phyloP scores from a whole-genome alignment of 2,888 invertebrate genomes.

The Melanostoma mellinum region DNA sequence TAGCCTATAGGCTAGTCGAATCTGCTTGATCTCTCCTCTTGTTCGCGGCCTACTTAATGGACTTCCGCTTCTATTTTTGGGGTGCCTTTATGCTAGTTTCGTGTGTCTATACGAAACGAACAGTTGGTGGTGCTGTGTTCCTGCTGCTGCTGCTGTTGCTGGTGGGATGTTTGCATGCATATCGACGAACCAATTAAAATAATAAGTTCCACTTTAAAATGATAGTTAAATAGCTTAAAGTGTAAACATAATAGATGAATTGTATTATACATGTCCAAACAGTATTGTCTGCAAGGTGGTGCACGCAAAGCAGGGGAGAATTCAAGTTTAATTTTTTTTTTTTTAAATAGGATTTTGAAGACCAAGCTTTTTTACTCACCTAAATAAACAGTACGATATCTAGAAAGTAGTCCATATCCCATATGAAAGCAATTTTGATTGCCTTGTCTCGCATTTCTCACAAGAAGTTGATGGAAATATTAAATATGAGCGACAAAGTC shows the following conservation, averaged over 20 bases:
- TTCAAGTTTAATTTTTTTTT: no score
- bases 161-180: slow-evolving; percentile 32
- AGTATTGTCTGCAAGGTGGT: no score
- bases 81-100: slow-evolving; percentile 3
- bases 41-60: slow-evolving; percentile 47
- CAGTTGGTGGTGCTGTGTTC: no score
- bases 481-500: no score
- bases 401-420: no score
- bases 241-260: background rate
- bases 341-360: no score
- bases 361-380: no score
- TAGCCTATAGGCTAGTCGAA: background rate
- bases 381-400: no score
- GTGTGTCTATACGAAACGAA: background rate
- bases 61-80: slow-evolving; percentile 67
- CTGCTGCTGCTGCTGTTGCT: background rate
- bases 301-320: no score
- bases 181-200: slow-evolving; percentile 52
- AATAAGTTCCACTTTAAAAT: slow-evolving; percentile 46
- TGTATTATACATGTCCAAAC: background rate
- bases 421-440: no score
- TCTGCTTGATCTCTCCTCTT: background rate
- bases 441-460: no score
- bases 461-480: no score
- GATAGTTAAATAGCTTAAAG: slow-evolving; percentile 17